These are phyloP conservation scores for Lipotes vexillifer DNA, from an alignment of 2,113 vertebrate species.

Conservation along the genomic window DNA sequence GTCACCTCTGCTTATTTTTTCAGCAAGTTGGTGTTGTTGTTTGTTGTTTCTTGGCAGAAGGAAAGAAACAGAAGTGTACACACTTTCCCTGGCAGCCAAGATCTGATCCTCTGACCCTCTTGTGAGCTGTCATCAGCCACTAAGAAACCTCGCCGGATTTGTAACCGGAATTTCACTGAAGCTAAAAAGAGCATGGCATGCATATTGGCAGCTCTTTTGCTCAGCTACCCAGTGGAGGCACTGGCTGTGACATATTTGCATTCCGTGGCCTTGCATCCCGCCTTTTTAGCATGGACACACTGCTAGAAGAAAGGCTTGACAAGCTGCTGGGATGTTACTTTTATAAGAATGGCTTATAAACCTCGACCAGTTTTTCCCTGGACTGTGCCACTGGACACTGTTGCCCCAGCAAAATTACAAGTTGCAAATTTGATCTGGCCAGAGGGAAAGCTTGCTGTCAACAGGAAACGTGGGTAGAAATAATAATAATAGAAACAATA, in stretches of 20 bases:
- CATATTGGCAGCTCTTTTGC: background rate
- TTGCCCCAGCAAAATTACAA: background rate
- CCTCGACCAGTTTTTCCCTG: background rate
- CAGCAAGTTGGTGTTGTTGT: background rate
- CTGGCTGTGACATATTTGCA: background rate
- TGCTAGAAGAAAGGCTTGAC: background rate
- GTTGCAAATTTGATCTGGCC: background rate
- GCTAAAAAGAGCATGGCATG: background rate
- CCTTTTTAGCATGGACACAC: background rate
- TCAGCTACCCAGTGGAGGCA: background rate
- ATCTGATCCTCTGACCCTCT: slow-evolving; percentile 24
- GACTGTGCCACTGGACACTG: background rate
- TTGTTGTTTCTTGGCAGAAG: background rate
- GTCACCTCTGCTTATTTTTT: background rate
- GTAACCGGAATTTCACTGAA: background rate
- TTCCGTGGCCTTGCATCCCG: background rate
- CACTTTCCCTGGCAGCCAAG: background rate
- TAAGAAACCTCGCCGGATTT: background rate
- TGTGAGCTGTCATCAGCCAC: slow-evolving; percentile 11
- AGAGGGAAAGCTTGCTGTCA: background rate
- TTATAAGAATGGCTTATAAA: slow-evolving; percentile 14
- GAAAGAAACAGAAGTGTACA: background rate
- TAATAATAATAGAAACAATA: background rate
- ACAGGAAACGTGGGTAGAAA: background rate
- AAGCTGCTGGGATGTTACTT: slow-evolving; percentile 53